These are phyloP conservation scores for Mobula birostris DNA, from an alignment of 2,113 vertebrate genomes.

Conservation along the genomic window DNA sequence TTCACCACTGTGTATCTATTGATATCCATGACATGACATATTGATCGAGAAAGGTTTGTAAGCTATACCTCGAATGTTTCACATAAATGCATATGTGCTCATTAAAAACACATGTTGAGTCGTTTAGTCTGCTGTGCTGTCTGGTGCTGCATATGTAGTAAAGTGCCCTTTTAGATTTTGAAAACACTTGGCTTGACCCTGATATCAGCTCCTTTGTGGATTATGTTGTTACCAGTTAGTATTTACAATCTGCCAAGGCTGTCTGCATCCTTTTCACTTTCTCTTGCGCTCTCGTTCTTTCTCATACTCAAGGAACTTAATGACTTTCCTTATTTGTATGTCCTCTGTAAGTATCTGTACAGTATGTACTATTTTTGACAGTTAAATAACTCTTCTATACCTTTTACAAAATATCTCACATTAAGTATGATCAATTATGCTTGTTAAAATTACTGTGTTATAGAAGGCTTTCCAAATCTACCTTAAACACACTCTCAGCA, in stretches of 20 bases:
- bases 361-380: neutral
- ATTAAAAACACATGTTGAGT: conserved; percentile 31
- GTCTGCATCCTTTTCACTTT: neutral
- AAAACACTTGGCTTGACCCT: neutral
- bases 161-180: neutral
- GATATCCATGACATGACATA: neutral
- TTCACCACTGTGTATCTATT: neutral
- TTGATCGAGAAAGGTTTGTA: conserved; percentile 31
- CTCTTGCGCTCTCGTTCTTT: neutral
- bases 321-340: neutral
- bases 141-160: neutral
- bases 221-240: neutral
- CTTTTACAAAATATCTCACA: neutral
- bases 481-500: neutral
- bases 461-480: neutral
- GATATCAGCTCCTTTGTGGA: neutral
- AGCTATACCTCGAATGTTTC: conserved; percentile 5
- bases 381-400: neutral
- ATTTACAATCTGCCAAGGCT: conserved; percentile 26
- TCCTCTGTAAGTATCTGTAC: neutral
- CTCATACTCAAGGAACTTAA: neutral
- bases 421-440: neutral
- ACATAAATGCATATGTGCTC: conserved; percentile 12
- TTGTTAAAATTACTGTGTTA: neutral
- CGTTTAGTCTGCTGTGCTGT: neutral